Base-by-base conservation (phyloP, 2,797 vertebrate species). In the Xyrichtys novacula region DNA sequence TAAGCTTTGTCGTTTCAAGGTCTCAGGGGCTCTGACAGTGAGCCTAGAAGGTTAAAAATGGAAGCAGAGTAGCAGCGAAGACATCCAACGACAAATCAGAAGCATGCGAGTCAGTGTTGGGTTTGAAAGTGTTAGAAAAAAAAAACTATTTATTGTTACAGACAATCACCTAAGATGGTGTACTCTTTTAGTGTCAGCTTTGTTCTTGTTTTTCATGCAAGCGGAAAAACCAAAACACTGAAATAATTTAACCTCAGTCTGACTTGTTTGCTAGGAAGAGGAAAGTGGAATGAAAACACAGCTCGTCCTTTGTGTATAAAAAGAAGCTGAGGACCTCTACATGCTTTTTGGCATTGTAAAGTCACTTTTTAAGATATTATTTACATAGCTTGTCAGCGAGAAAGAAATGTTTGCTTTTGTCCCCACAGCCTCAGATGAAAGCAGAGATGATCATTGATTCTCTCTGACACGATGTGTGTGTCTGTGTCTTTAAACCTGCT, bases 231-330 rank as follows among this genome's bases (percentile, higher is more conserved):
- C 66, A 74, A 90, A 91, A 86, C 82, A 89, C n/a, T 85, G 83
- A 84, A 88, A 89, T 88, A 89, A 89, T 90, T 92, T 89, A 92
- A 92, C 89, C 90, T 89, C 89, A 62, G 83, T 64, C 79, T 86
- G 86, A 83, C 78, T 71, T 88, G 87, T 89, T 91, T 91, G 90
- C 70, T 84, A 86, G 88, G 85, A 78, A 65, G 70, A 70, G 77
- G 68, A 75, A 75, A 87, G 75, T 71, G 76, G 80, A 88, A 82
- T 88, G 75, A 90, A 89, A 89, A 90, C 83, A 85, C 48, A 68
- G 84, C 71, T 91, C 84, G 88, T 85, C 80, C 81, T 78, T 83
- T 90, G 89, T 76, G 83, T 84, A 85, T 87, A 63, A 90, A 89
- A 88, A 72, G 78, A 85, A 88, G 79, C 80, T 40, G 60, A 84